Base-by-base conservation (phyloP, 2,888 invertebrate species). In the Hyposoter didymator region DNA sequence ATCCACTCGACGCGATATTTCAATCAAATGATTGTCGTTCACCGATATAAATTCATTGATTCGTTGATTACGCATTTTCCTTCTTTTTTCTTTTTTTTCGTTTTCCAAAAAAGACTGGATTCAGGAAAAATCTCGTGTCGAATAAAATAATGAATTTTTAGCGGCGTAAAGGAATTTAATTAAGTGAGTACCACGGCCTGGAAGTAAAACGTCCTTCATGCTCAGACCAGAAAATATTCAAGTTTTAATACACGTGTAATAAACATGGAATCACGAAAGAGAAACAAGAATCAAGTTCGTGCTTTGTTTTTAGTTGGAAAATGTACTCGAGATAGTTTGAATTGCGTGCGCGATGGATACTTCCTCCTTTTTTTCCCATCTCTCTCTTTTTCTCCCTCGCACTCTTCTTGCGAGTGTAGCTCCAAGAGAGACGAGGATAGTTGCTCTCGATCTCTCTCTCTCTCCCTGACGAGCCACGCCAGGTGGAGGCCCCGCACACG, bases 401-500 rank as follows among this genome's bases (percentile, higher is more conserved):
- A 72, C 62, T 59, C 78, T 76, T 62, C 75, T 70, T 35, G 64
- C 39, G 62, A n/a, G 4, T 59, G 59, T 28, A 22, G 22, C 8
- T 55, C 22, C 12, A 55, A 55, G 22, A 55, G 22, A 55, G 55
- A 28, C 22, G 55, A 55, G 55, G 12, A 55, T 28, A 12, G 19
- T 43, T 39, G 28, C 28, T 47, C 47, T 62, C 39, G 19, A 32
- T 52, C 49, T 73, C 67, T 69, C 62, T 32, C 19, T 78, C 28
- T 75, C 22, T n/a, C 35, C 75, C 74, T 89, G 89, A 91, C 89
- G 88, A 84, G 89, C 87, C 80, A 84, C 85, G 89, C 88, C 91
- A 91, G 91, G 91, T 91, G 91, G 86, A 87, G 88, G 75, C 89
- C 87, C 84, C 84, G 88, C 80, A 81, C 90, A 86, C 89, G 89